Base-by-base conservation (phyloP, 2,113 vertebrate genomes). In the Larimichthys polyactis region DNA sequence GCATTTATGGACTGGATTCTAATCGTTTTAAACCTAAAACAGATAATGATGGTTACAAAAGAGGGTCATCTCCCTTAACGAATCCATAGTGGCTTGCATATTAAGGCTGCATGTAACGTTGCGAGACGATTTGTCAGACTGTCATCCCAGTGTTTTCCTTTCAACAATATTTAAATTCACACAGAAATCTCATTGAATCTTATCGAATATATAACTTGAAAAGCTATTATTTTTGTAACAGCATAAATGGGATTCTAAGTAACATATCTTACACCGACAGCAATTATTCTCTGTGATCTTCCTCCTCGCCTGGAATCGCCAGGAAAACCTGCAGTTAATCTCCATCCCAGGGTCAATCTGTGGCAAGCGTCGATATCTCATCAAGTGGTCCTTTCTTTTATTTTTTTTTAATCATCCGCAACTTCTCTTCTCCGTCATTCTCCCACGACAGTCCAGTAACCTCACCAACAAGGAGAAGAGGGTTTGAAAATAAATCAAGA, bases 171-270 rank as follows among this genome's bases (percentile, higher is more conserved):
- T 83, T 29, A 89, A 85, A 85, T 79, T 86, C 79, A 84, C 84
- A 91, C 71, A 75, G 40, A 79, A 40, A 87, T 84, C 65, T 89
- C 4, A 75, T 66, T 72, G 48, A 76, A 36, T 87, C 60, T 81
- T 52, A 68, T 77, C 63, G 75, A 71, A 82, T 43, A 78, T 67
- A 66, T 74, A 85, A 36, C 8, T 82, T 87, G 24, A 87, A 81
- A 71, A 85, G 64, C 75, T 78, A 81, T 85, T 82, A 8, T 69
- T 79, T 90, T 59, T 90, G 92, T 92, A 94, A 93, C 92, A 93
- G 93, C 86, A 89, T 80, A 73, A 76, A 88, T 87, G 65, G 69
- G 82, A 86, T 75, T 83, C 43, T 71, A 82, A 77, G 80, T 88
- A 87, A 93, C 81, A 79, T 63, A 65, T 79, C 48, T 83, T 79